A percentile compares a stretch with the other conserved stretches of the same genome.
phyloP scores from a whole-genome alignment of 1,140 invertebrate species.

The Delia radicum region DNA sequence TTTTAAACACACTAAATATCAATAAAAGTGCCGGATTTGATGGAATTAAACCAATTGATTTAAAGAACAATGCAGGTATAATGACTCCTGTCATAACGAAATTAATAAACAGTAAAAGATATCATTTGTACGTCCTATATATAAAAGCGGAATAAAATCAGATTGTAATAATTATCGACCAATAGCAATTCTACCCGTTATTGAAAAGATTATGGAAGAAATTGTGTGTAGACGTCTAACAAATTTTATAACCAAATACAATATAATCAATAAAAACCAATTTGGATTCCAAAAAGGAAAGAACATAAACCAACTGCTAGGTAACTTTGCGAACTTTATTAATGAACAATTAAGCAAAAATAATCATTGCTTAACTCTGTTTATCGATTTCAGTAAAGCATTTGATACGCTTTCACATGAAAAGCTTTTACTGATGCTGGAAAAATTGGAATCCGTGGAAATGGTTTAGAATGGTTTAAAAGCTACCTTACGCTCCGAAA shows the following conservation, averaged over 20 bases:
- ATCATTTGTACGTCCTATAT: not conserved
- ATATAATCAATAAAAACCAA: slow-evolving; percentile 1
- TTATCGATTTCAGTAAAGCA: not conserved
- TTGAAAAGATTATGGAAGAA: slow-evolving; percentile 1
- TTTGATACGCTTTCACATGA: not conserved
- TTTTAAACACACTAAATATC: not conserved
- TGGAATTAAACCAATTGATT: not conserved
- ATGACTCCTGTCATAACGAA: not conserved
- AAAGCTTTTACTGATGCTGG: not conserved
- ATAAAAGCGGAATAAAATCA: not conserved
- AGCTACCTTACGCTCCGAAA: not conserved
- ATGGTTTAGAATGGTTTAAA: not conserved
- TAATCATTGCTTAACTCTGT: not conserved
- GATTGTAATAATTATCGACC: not conserved
- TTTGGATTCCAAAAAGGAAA: not conserved
- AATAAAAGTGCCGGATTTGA: not conserved
- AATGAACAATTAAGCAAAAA: not conserved
- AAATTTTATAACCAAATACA: not conserved
- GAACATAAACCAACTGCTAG: not conserved
- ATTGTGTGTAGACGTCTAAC: not conserved
- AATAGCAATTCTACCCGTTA: not conserved
- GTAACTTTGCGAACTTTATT: not conserved
- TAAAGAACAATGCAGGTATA: not conserved
- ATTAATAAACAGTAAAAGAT: not conserved
- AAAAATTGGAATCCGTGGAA: not conserved